Base-by-base conservation (phyloP, 2,797 vertebrate species). In the Mormyrops boulengeri region DNA sequence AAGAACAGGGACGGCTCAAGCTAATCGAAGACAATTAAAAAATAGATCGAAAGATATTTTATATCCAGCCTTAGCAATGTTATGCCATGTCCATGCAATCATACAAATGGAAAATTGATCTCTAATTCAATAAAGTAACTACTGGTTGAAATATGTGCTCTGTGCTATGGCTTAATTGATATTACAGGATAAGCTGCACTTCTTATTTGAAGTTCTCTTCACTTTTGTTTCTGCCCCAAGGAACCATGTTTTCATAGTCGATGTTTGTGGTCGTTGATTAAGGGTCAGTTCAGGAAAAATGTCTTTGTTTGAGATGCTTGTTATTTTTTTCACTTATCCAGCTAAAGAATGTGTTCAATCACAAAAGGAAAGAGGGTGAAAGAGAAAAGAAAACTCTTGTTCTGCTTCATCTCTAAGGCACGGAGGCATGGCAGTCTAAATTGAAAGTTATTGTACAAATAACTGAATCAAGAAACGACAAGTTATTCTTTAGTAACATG, bases 71-170 rank as follows among this genome's bases (percentile, higher is more conserved):
- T 62, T 73, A 38, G 4, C 69, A 38, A 73, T 73, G 69, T 73
- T 73, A 17, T 73, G 69, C 34, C 69, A 73, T 17, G 34, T 73
- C 30, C 69, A 82, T 82, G 38, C 77, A 82, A 47, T 82, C 77
- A 82, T 82, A 82, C 41, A 82, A 82, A 47, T n/a, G 77, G 77
- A 82, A 44, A 47, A 82, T 82, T 82, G 77, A 82, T 82, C 77
- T 47, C 77, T 82, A 82, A 82, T 82, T 82, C 77, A 82, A 82
- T 82, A 47, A 82, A 44, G 41, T n/a, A 82, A n/a, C 19, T 19
- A 82, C 41, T 82, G 77, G 6, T 22, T 82, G 14, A 82, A 82
- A 82, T 44, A 82, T 82, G 38, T 82, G 8, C 77, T 47, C 17
- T 82, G 19, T 44, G 19, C 38, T 44, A 8, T 82, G 41, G 19